phyloP scores from a whole-genome alignment of 53 echinoderm and acorn worm species.

The Temnopleurus reevesii region DNA sequence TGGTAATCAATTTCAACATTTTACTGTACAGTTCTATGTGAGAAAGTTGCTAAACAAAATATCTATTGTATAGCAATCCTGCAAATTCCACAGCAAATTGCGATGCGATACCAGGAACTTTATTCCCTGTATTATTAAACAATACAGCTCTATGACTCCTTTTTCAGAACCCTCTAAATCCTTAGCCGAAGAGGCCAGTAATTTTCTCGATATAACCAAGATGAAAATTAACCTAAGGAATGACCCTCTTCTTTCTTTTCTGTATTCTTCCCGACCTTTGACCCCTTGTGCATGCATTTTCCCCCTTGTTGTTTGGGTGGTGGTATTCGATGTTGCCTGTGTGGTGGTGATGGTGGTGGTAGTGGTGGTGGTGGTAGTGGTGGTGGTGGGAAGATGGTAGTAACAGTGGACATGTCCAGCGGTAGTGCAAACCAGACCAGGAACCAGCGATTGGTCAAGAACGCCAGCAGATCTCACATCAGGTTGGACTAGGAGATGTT shows the following conservation, averaged over 20 bases:
- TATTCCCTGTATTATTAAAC: no score
- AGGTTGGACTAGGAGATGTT: conserved; percentile 6
- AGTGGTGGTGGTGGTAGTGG: neutral
- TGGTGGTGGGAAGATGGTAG: conserved; percentile 49
- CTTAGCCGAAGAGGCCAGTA: no score
- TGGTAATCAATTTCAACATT: no score
- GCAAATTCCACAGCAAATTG: no score
- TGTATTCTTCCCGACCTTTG: neutral
- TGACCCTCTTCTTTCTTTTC: conserved; percentile 6
- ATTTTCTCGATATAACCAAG: no score
- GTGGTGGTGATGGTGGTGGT: conserved; percentile 44
- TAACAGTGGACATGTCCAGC: conserved; percentile 9
- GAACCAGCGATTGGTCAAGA: conserved; percentile 43
- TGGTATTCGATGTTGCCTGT: neutral
- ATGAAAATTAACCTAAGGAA: no score
- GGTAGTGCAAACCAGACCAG: neutral
- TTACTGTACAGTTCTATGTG: no score
- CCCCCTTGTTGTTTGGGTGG: conserved; percentile 23
- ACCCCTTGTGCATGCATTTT: conserved; percentile 36
- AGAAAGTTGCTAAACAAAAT: no score
- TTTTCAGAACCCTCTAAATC: no score
- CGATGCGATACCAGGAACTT: no score
- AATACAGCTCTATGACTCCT: no score
- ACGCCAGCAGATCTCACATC: conserved; percentile 53
- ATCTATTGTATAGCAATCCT: no score